These are phyloP conservation scores for Cyprinodon tularosa DNA, from an alignment of 2,113 vertebrate genomes.

Conservation along the genomic window DNA sequence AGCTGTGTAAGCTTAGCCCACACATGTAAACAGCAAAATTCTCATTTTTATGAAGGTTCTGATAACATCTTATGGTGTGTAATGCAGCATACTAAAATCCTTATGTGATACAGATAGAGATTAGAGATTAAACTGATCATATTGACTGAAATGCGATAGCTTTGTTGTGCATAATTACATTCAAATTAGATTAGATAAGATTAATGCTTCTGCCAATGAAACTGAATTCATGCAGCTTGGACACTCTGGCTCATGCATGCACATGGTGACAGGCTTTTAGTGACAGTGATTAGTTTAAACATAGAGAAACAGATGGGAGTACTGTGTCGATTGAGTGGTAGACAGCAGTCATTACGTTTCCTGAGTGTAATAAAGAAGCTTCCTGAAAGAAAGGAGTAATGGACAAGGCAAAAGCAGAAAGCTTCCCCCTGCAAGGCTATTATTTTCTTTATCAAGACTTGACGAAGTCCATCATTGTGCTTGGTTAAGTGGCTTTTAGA, in stretches of 20 bases:
- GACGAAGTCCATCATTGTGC: constrained; percentile 23
- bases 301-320: constrained; percentile 16
- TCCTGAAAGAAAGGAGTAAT: constrained; percentile 31
- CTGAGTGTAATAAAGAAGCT: constrained; percentile 26
- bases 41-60: background rate
- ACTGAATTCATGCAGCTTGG: constrained; percentile 35
- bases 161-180: constrained; percentile 46
- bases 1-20: background rate
- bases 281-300: constrained; percentile 30
- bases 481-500: constrained; percentile 26
- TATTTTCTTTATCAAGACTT: constrained; percentile 44
- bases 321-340: constrained; percentile 18
- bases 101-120: constrained; percentile 50
- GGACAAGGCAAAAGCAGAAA: constrained; percentile 30
- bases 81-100: constrained; percentile 16
- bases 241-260: constrained; percentile 24
- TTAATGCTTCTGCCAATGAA: constrained; percentile 41
- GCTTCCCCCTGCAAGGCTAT: constrained; percentile 32
- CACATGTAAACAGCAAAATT: constrained; percentile 4
- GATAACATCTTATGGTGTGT: constrained; percentile 32
- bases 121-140: constrained; percentile 45
- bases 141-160: constrained; percentile 44
- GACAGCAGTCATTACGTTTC: constrained; percentile 29
- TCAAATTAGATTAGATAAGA: constrained; percentile 49
- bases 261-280: constrained; percentile 25